Base-by-base conservation (phyloP, 2,888 invertebrate species). In the Halictus ligatus region DNA sequence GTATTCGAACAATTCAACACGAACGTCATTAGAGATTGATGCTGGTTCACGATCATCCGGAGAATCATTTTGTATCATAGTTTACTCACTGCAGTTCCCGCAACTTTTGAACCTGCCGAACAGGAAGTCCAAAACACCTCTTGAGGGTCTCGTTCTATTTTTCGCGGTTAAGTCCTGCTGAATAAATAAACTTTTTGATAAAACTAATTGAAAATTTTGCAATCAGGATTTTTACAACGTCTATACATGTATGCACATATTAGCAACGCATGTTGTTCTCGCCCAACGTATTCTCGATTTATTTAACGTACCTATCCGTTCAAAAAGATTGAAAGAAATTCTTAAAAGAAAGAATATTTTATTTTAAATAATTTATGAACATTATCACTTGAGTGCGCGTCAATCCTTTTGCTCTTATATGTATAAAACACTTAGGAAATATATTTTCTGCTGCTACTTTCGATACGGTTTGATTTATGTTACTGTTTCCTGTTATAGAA, bases 1-100 rank as follows among this genome's bases (percentile, higher is more conserved):
- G n/a, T n/a, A 43, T 43, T 21, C 13, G 71, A 71, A 71, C 12
- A n/a, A 43, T 43, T 43, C 6, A 71, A 71, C 71, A 21, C 6
- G 40, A 40, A 35, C 8, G 15, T 35, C 18, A 5, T 40, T 12
- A 12, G 13, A 43, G 7, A n/a, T 7, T 6, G 71, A 21, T n/a
- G 5, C 21, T 5, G n/a, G 1, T n/a, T 43, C n/a, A n/a, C 71
- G n/a, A 1, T 1, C n/a, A 43, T 71, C 12, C 58, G n/a, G 0
- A 21, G 21, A 21, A n/a, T 54, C 54, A 21, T 54, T 21, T 21
- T 15, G 40, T 5, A 40, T 12, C 13, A 48, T 5, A 50, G 15
- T 69, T 84, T 83, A 92, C 94, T 93, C 86, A 95, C 95, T 80
- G 83, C 95, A 95, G 64, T 88, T 88, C 35, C 94, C 93, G 79